phyloP scores from a whole-genome alignment of 2,113 vertebrate genomes.

The Ammodytes dubius region DNA sequence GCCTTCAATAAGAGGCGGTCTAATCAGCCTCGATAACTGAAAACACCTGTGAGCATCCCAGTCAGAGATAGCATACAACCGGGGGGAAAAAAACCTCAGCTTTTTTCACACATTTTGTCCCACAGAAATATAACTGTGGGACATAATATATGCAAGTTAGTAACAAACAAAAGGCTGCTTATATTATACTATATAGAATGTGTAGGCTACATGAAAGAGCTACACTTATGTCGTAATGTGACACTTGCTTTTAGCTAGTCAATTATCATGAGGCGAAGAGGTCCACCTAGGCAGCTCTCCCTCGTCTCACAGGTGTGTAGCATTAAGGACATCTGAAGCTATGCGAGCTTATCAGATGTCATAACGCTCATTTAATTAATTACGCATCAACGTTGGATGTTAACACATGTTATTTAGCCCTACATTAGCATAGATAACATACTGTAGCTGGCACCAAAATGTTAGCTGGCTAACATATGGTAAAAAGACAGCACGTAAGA shows the following conservation, averaged over 20 bases:
- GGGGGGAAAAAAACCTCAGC: too few species aligned
- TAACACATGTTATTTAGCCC: not conserved
- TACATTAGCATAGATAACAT: not conserved
- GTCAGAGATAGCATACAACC: too few species aligned
- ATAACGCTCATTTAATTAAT: fast-evolving
- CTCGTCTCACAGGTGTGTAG: not conserved
- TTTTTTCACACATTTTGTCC: not conserved
- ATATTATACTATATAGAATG: too few species aligned
- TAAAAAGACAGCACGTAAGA: not conserved
- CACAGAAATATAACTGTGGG: too few species aligned
- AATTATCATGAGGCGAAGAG: not conserved
- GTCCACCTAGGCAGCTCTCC: not conserved
- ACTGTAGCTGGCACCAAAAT: not conserved
- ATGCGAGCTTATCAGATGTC: not conserved
- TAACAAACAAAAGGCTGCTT: not conserved
- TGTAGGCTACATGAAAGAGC: too few species aligned
- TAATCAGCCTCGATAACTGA: not conserved
- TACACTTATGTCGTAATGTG: not conserved
- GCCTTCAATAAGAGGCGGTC: not conserved
- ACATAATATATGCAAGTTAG: not conserved
- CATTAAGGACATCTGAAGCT: not conserved
- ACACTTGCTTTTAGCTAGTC: not conserved
- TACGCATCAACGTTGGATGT: not conserved
- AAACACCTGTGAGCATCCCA: conserved; percentile 8
- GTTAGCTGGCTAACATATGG: conserved; percentile 66